Evolutionary conservation across 2,797 vertebrate species (phyloP), one percentile per base, ranked within the genome.

Genomic region (Nannoperca australis): DNA sequence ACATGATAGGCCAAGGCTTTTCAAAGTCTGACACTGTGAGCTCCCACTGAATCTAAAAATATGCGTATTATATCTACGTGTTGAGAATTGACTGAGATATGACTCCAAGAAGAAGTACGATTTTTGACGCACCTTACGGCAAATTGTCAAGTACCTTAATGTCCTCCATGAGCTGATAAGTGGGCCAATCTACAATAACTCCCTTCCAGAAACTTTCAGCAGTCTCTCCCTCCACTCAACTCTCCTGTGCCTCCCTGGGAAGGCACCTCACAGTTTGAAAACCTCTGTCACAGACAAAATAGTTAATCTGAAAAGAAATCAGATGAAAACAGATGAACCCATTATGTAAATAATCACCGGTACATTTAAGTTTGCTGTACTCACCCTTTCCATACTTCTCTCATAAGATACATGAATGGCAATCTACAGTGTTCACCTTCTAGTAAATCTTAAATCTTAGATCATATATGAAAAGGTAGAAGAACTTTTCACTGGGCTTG

Each of bases 381-480:
- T 12, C 22, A 42, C 42, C 22, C 12, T 60, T 45, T 50, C 18
- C 6, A 40, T 24, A 7, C 3, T 40, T 14, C 7, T 53, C 36
- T 8, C 7, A 18, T 30, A 47, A 47, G 44, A 58, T 32, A 27
- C 14, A 42, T 1, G 34, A 63, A 51, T 24, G 58, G 14, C 1
- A 50, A n/a, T 53, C 12, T 70, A 53, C 2, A 15, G 15, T 0
- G 12, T 54, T 70, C 32, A 45, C 53, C 42, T 55, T 73, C 12
- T 32, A 59, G 24, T 24, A 72, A n/a, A 56, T 63, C 44, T 22
- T 7, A 65, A 76, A 36, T 66, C 50, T 55, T 9, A 34, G 34
- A 34, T 34, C 7, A 7, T 34, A 34, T 34, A 34, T 68, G 20
- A 76, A 74, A 87, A 68, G 32, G 49, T 22, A 40, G 30, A 67